Evolutionary conservation across 2,113 vertebrate species (phyloP).

Genomic region (Cryptotis parvus): DNA sequence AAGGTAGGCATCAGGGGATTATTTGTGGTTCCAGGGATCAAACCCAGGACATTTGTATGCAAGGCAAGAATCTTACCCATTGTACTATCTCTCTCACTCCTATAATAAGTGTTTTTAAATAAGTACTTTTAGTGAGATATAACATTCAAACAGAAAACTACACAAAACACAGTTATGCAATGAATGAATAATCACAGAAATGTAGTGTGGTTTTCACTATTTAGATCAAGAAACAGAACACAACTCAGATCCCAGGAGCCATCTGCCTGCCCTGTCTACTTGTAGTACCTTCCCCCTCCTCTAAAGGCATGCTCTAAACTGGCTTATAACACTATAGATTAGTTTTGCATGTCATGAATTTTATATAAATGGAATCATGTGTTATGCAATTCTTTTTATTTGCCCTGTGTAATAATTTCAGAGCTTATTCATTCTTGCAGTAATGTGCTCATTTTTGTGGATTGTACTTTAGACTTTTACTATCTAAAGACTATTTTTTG

Average conservation of each 20-base stretch:
- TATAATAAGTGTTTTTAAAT: too few relatives aligned
- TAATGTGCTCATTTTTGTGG: not conserved
- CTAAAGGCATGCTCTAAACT: not conserved
- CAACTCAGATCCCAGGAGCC: not conserved
- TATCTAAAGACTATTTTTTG: not conserved
- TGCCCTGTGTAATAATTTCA: not conserved
- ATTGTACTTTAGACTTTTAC: not conserved
- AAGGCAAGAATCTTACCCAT: too few relatives aligned
- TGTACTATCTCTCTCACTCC: too few relatives aligned
- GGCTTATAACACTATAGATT: not conserved
- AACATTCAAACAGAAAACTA: too few relatives aligned
- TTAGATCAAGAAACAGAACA: not conserved
- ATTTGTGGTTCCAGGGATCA: too few relatives aligned
- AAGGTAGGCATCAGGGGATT: too few relatives aligned
- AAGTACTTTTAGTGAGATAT: too few relatives aligned
- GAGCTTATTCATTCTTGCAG: not conserved
- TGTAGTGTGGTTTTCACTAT: too few relatives aligned
- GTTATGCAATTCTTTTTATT: not conserved
- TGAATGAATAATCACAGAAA: too few relatives aligned
- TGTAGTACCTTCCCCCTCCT: not conserved
- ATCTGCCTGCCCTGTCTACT: not conserved
- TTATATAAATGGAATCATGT: not conserved
- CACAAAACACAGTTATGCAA: too few relatives aligned
- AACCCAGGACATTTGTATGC: too few relatives aligned
- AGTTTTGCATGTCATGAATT: constrained; percentile 20